phyloP scores from a whole-genome alignment of 2,797 vertebrate species.

The Neomorphus geoffroyi region DNA sequence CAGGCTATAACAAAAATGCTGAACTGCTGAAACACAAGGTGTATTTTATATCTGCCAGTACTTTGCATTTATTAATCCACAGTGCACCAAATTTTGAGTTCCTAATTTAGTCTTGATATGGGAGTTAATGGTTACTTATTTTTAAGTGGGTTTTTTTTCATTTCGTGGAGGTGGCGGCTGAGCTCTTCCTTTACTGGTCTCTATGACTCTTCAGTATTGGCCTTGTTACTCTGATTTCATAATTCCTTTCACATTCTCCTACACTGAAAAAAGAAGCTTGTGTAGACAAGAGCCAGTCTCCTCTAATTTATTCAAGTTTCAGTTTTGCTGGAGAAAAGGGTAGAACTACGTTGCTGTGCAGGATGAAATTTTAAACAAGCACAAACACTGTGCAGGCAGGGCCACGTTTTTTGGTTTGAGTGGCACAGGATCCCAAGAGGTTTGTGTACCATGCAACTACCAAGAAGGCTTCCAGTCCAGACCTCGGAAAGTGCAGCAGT shows the following conservation, averaged over 20 bases:
- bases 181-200: neutral
- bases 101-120: neutral
- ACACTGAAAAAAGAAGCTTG: neutral
- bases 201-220: neutral
- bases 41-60: neutral
- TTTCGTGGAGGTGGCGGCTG: neutral
- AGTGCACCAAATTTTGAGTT: neutral
- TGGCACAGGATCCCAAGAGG: neutral
- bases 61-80: neutral
- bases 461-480: neutral
- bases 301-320: slow-evolving; percentile 14
- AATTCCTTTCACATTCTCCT: neutral
- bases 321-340: slow-evolving; percentile 4
- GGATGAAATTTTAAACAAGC: neutral
- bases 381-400: neutral
- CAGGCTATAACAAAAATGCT: neutral
- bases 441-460: neutral
- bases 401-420: neutral
- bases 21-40: neutral
- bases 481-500: neutral
- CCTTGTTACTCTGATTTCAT: neutral
- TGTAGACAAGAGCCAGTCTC: neutral
- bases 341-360: neutral
- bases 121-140: neutral
- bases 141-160: neutral